Evolutionary conservation across 2,797 vertebrate genomes (phyloP).

Genomic region (Cryptoprocta ferox): DNA sequence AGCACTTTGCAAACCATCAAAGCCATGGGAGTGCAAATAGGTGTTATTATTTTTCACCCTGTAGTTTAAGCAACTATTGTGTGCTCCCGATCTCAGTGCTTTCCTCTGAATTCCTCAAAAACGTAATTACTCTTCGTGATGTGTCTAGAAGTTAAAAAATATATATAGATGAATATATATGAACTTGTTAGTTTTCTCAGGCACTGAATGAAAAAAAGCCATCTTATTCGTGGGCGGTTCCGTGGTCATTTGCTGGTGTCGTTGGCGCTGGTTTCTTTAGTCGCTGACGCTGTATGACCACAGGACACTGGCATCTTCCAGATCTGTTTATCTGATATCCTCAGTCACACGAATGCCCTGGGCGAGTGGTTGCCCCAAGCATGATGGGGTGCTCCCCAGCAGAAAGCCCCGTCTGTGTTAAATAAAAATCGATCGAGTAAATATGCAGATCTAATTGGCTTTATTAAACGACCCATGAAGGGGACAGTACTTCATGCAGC

Average conservation of each 20-base stretch:
- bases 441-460: neutral
- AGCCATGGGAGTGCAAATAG: neutral
- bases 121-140: neutral
- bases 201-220: neutral
- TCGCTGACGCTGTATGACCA: neutral
- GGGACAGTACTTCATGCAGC: neutral
- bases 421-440: neutral
- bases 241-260: neutral
- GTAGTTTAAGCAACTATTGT: neutral
- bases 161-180: neutral
- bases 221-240: no score
- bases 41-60: no score
- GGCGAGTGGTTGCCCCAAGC: conserved; percentile 42
- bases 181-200: neutral
- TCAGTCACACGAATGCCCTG: conserved; percentile 34
- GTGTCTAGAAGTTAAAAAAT: conserved; percentile 1
- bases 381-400: neutral
- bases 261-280: neutral
- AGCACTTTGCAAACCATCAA: neutral
- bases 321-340: neutral
- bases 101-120: conserved; percentile 19
- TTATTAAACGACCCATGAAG: neutral
- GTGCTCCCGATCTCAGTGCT: neutral
- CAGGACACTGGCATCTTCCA: neutral
- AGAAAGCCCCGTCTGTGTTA: neutral